A percentile compares a stretch with the other conserved stretches of the same genome.
Evolutionary conservation across 2,888 invertebrate genomes (phyloP).

Genomic region (Philereme transversata): DNA sequence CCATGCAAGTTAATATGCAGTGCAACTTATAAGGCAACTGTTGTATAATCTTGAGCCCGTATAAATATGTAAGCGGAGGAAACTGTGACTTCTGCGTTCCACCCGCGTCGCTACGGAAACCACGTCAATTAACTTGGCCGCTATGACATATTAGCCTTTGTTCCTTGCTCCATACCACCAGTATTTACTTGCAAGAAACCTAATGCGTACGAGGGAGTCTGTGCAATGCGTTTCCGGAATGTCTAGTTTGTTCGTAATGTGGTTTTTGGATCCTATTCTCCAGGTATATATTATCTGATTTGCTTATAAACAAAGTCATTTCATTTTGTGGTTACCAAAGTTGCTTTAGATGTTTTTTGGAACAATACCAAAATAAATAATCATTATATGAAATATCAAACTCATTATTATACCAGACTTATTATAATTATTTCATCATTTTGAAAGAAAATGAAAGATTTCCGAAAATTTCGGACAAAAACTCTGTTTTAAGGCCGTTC

Average conservation of each 20-base stretch:
- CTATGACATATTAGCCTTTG: constrained; percentile 83
- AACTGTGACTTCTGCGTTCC: constrained; percentile 78
- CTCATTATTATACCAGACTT: too few species aligned
- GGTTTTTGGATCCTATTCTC: constrained; percentile 22
- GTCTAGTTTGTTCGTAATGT: constrained; percentile 32
- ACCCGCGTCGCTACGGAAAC: constrained; percentile 77
- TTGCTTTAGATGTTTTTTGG: too few species aligned
- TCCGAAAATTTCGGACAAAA: too few species aligned
- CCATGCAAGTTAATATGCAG: constrained; percentile 39
- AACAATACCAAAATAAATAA: too few species aligned
- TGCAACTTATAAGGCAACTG: constrained; percentile 33
- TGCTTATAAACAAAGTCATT: not conserved
- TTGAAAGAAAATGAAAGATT: too few species aligned
- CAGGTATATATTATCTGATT: constrained; percentile 4
- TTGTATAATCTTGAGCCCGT: constrained; percentile 40
- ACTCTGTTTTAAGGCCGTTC: not conserved
- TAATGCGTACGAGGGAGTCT: constrained; percentile 43
- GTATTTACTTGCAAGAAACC: constrained; percentile 66
- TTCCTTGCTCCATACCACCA: constrained; percentile 57
- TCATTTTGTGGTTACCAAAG: not conserved
- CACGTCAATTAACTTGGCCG: constrained; percentile 81
- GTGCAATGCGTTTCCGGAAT: constrained; percentile 38
- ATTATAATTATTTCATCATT: too few species aligned
- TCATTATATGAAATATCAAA: too few species aligned
- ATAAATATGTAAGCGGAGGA: constrained; percentile 80